Percentiles rank a stretch among this genome's conserved stretches.
Evolutionary conservation across 2,888 invertebrate genomes (phyloP).

Genomic region (Ennomos quercinarius): DNA sequence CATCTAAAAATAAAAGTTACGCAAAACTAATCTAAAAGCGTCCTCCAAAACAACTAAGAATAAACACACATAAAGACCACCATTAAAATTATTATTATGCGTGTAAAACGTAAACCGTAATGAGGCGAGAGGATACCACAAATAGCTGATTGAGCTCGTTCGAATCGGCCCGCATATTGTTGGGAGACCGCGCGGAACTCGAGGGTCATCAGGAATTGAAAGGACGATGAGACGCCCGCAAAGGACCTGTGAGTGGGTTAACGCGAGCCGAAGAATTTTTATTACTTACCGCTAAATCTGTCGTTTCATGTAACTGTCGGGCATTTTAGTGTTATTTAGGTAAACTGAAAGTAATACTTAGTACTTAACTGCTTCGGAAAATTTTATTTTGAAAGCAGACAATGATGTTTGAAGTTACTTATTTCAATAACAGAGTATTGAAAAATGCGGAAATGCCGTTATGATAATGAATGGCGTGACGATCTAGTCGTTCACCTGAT

Average conservation of each 20-base stretch:
- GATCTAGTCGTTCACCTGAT: no score
- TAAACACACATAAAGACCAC: slow-evolving; percentile 13
- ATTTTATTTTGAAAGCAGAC: no score
- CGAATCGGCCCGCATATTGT: slow-evolving; percentile 61
- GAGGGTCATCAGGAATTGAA: slow-evolving; percentile 62
- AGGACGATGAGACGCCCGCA: slow-evolving; percentile 60
- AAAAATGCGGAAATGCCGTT: no score
- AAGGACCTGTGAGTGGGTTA: slow-evolving; percentile 57
- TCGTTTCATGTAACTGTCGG: not conserved
- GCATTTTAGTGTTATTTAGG: not conserved
- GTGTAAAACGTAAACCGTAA: slow-evolving; percentile 50
- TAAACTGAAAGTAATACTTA: no score
- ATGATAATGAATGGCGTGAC: no score
- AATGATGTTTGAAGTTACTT: no score
- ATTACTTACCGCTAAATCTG: slow-evolving; percentile 30
- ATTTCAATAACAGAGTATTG: no score
- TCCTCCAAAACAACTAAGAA: slow-evolving; percentile 2
- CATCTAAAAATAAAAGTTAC: no score
- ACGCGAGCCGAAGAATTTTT: slow-evolving; percentile 50
- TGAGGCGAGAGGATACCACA: slow-evolving; percentile 55
- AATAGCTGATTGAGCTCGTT: slow-evolving; percentile 60
- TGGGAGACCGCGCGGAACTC: slow-evolving; percentile 58
- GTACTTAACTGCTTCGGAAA: no score
- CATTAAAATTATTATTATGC: slow-evolving; percentile 44
- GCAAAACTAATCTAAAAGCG: not conserved